Conservation (phyloP, 1,140 invertebrate genomes). For the Drosophila repletoides region DNA sequence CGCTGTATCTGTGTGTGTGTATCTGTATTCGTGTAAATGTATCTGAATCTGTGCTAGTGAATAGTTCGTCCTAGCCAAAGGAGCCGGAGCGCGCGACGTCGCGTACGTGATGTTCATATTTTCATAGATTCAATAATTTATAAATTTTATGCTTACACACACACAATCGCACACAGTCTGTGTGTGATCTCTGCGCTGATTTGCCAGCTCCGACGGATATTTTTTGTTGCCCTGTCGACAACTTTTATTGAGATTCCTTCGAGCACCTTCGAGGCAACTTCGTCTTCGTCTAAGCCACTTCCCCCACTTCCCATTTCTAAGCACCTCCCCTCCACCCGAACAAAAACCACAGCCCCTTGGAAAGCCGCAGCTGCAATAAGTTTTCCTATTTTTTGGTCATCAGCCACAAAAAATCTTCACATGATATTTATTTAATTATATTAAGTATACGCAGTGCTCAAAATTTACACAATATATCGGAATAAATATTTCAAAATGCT, state of each 20-base stretch:
- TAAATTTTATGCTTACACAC: constrained; percentile 65
- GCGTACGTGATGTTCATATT: constrained; percentile 79
- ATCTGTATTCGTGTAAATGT: constrained; percentile 17
- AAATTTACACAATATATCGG: too few relatives aligned
- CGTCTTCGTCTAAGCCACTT: neutral
- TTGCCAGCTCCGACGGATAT: constrained; percentile 26
- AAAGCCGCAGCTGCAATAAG: too few relatives aligned
- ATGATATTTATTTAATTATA: constrained; percentile 3
- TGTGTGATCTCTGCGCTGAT: constrained; percentile 63
- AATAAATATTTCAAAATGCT: neutral
- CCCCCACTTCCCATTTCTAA: neutral
- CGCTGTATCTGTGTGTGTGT: constrained; percentile 13
- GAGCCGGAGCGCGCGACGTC: constrained; percentile 12
- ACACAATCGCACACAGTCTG: constrained; percentile 18
- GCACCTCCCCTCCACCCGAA: neutral
- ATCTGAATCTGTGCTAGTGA: constrained; percentile 13
- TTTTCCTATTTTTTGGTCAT: constrained; percentile 13
- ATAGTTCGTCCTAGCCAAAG: constrained; percentile 40
- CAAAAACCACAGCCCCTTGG: neutral
- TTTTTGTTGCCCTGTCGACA: constrained; percentile 28
- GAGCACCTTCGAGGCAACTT: constrained; percentile 24
- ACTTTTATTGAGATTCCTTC: constrained; percentile 71
- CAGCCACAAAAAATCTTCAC: constrained; percentile 7
- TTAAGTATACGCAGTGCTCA: neutral
- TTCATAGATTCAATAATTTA: constrained; percentile 81